These are phyloP conservation scores for Platyrinchus mystaceus DNA, from an alignment of 2,797 vertebrate species.

Conservation along the genomic window DNA sequence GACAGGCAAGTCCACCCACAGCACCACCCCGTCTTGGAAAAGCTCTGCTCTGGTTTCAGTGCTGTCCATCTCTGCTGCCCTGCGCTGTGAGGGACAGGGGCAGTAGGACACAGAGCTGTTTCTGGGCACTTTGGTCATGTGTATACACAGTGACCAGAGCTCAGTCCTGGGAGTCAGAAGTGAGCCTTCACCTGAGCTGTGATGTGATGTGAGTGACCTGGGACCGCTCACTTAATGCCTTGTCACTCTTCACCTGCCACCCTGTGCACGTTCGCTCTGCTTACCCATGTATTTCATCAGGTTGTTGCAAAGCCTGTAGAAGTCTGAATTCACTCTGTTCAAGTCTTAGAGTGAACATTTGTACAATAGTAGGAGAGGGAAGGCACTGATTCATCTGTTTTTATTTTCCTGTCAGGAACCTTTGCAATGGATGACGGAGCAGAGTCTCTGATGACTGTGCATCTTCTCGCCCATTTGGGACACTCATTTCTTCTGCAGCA, in stretches of 20 bases:
- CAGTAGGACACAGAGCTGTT: background rate
- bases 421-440: conserved; percentile 63
- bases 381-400: background rate
- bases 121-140: rapidly evolving
- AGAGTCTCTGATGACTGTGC: conserved; percentile 81
- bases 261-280: rapidly evolving
- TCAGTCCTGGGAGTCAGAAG: background rate
- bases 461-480: conserved; percentile 86
- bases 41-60: background rate
- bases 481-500: conserved; percentile 84
- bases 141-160: rapidly evolving
- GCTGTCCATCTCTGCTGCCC: background rate
- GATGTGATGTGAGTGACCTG: background rate
- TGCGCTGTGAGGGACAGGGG: background rate
- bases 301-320: background rate
- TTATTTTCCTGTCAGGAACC: conserved; percentile 35
- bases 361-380: background rate
- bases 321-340: background rate
- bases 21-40: background rate
- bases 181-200: background rate
- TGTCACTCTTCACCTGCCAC: no score
- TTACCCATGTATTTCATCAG: rapidly evolving
- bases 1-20: background rate
- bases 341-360: background rate
- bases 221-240: rapidly evolving